phyloP scores from a whole-genome alignment of 2,797 vertebrate species.

The Rhinella marina region DNA sequence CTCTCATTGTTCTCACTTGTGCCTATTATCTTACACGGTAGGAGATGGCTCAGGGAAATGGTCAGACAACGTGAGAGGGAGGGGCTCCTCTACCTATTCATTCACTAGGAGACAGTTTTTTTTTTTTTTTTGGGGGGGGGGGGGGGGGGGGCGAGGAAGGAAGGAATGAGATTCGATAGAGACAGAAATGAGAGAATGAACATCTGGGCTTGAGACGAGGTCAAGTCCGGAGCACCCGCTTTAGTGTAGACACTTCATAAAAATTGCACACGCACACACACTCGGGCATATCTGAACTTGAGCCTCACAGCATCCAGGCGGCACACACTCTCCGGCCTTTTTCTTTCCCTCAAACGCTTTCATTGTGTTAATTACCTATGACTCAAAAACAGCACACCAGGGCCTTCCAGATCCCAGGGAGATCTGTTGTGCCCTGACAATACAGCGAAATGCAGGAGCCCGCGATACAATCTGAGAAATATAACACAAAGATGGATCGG shows the following conservation, averaged over 20 bases:
- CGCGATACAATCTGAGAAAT: slow-evolving; percentile 47
- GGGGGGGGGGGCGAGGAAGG: slow-evolving; percentile 31
- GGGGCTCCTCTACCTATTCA: slow-evolving; percentile 71
- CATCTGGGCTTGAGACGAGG: slow-evolving; percentile 65
- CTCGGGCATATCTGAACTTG: slow-evolving; percentile 80
- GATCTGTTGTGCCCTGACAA: slow-evolving; percentile 22
- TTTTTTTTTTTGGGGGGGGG: no score
- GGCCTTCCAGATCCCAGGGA: slow-evolving; percentile 6
- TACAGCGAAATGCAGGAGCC: slow-evolving; percentile 56
- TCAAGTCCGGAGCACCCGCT: slow-evolving; percentile 89
- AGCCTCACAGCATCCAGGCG: slow-evolving; percentile 69
- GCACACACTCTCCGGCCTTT: slow-evolving; percentile 63
- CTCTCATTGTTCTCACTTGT: slow-evolving; percentile 57
- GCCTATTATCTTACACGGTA: slow-evolving; percentile 53
- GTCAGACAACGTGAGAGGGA: slow-evolving; percentile 61
- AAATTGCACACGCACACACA: slow-evolving; percentile 67
- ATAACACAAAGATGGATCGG: slow-evolving; percentile 52
- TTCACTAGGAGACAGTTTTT: slow-evolving; percentile 66
- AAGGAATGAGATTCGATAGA: slow-evolving; percentile 69
- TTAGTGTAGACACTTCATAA: slow-evolving; percentile 79
- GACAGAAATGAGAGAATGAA: slow-evolving; percentile 84
- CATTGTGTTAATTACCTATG: slow-evolving; percentile 61
- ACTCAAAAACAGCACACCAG: slow-evolving; percentile 19
- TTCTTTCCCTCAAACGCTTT: slow-evolving; percentile 60
- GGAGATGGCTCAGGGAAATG: slow-evolving; percentile 58